phyloP scores from a whole-genome alignment of 2,113 vertebrate species.

The Python bivittatus region DNA sequence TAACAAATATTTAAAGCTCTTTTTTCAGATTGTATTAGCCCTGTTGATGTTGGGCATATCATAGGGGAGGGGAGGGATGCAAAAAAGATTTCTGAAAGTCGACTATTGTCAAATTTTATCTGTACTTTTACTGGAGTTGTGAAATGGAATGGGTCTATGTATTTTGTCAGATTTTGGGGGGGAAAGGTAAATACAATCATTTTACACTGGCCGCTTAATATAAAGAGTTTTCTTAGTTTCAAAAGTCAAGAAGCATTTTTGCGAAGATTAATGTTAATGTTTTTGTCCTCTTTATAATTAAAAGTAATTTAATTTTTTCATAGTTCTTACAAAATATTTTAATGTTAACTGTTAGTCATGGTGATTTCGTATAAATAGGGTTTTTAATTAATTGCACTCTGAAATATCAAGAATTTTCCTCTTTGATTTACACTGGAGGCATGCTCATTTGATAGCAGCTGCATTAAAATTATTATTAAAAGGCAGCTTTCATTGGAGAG shows the following conservation, averaged over 20 bases:
- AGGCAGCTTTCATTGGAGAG: conserved; percentile 77
- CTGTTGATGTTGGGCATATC: conserved; percentile 69
- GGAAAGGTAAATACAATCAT: conserved; percentile 64
- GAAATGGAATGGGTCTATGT: conserved; percentile 77
- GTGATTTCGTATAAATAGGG: conserved; percentile 75
- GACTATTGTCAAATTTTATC: conserved; percentile 78
- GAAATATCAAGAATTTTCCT: conserved; percentile 80
- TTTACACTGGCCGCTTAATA: conserved; percentile 67
- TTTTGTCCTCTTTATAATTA: conserved; percentile 75
- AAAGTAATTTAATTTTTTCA: conserved; percentile 78
- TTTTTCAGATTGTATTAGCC: conserved; percentile 62
- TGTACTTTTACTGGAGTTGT: conserved; percentile 75
- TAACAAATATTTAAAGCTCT: conserved; percentile 67
- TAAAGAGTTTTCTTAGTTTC: conserved; percentile 70
- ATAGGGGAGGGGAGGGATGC: conserved; percentile 54
- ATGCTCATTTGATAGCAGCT: conserved; percentile 79
- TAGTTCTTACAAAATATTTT: conserved; percentile 75
- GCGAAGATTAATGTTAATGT: conserved; percentile 73
- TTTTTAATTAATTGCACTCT: conserved; percentile 81
- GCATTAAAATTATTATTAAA: conserved; percentile 76
- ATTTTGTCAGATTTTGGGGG: conserved; percentile 69
- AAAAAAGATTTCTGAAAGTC: conserved; percentile 68
- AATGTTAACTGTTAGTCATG: conserved; percentile 80
- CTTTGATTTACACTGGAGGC: conserved; percentile 84
- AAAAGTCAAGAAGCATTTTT: conserved; percentile 77